Evolutionary conservation across 1,140 invertebrate genomes (phyloP), one percentile per base, ranked within the genome.

Genomic region (Mercenaria mercenaria): DNA sequence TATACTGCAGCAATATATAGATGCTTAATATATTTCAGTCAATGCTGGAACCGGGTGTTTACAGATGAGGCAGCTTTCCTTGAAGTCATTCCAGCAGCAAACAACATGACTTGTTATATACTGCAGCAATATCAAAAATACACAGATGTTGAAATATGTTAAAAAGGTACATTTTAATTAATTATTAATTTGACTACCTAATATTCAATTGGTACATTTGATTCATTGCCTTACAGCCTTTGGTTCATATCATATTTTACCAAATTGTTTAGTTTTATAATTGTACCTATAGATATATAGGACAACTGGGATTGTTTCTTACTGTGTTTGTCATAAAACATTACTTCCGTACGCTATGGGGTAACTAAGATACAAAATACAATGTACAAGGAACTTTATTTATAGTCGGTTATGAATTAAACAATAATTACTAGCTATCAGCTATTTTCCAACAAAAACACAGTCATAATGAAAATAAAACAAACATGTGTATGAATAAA

Each of bases 21-120:
- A n/a, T n/a, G n/a, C n/a, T n/a, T n/a, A n/a, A n/a, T n/a, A n/a
- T n/a, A n/a, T 77, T 77, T 52, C 23, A 77, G 74, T 80, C 50
- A 81, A 23, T 13, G 41, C 13, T 81, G 79, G 79, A 81, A 81
- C 20, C 50, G 61, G 56, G 47, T 81, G 23, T 81, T 37, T 39
- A 61, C 56, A 37, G 79, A 61, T 34, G 52, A 47, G 6, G 32
- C 4, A 2, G 47, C 47, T 37, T 81, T 59, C 29, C 20, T 34
- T 56, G 79, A 43, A n/a, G 13, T 61, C 6, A 1, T 59, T 59
- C 50, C 50, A 11, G 6, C 61, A 26, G 50, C 52, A 59, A 18
- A 61, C 26, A 39, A 37, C 0, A 61, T 81, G 20, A 29, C 47
- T n/a, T 8, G 26, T 15, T 64, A 61, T 26, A 23, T 81, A 3